Conservation (phyloP, 2,797 vertebrate species). For the Schizopygopsis malacanthus region DNA sequence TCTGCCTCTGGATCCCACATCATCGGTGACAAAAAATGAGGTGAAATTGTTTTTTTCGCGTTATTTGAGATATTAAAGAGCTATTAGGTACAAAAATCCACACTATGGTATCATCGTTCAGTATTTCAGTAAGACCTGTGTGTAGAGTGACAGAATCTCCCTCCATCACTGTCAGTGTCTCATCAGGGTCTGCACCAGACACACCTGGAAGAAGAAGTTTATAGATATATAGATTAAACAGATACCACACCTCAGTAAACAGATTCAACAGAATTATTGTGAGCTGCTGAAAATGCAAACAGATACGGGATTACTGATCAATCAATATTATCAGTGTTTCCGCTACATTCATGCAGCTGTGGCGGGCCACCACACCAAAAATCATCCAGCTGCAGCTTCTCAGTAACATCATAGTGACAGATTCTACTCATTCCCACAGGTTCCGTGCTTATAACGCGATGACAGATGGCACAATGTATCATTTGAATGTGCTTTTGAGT, state of each 20-base stretch:
- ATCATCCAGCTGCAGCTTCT: too few species aligned
- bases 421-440: too few species aligned
- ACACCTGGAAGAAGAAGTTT: background rate
- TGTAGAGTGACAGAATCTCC: constrained; percentile 7
- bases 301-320: too few species aligned
- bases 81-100: background rate
- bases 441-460: too few species aligned
- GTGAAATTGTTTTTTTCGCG: fast-evolving
- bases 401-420: too few species aligned
- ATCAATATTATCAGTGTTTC: too few species aligned
- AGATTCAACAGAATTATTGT: background rate
- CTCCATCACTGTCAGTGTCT: background rate
- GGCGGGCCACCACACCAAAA: too few species aligned
- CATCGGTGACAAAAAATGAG: background rate
- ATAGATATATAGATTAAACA: background rate
- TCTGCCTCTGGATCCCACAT: background rate
- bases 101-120: background rate
- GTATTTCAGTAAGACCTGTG: background rate
- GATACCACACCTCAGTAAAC: background rate
- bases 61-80: background rate
- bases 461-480: too few species aligned
- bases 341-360: too few species aligned
- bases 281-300: too few species aligned
- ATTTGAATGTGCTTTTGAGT: too few species aligned
- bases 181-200: background rate